These are phyloP conservation scores for Carollia perspicillata DNA, from an alignment of 2,113 vertebrate genomes.

Conservation along the genomic window DNA sequence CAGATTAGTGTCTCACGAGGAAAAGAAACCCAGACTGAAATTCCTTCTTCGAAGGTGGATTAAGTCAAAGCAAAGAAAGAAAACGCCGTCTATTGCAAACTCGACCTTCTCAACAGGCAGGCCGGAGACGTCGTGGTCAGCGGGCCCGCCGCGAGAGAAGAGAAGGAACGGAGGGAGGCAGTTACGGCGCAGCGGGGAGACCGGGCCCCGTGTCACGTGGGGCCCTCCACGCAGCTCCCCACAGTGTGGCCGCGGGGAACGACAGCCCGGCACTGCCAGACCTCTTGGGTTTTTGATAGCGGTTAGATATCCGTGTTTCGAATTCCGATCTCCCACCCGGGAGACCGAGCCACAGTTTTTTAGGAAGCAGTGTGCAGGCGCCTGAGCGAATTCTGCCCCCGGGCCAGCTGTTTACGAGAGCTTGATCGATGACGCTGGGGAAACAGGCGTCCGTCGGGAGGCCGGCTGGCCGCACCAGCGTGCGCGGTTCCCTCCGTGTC, in stretches of 20 bases:
- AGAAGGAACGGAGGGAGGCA: too few species aligned
- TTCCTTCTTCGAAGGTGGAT: neutral
- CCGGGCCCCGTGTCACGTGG: neutral
- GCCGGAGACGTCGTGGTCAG: fast-evolving
- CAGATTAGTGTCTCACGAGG: neutral
- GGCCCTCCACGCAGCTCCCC: neutral
- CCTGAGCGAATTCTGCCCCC: neutral
- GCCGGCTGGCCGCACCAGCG: fast-evolving
- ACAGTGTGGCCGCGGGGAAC: fast-evolving
- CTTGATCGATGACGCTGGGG: neutral
- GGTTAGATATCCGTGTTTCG: neutral
- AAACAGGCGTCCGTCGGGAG: neutral
- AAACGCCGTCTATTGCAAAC: neutral
- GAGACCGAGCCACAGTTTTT: neutral
- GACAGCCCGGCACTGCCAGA: neutral
- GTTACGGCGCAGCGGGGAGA: fast-evolving
- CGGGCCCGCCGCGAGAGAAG: neutral
- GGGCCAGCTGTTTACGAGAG: neutral
- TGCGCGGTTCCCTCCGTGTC: neutral
- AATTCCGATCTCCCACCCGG: neutral
- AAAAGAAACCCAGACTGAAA: neutral
- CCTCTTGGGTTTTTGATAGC: neutral
- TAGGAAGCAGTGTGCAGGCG: neutral
- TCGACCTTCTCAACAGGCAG: neutral
- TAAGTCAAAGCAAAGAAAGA: neutral